Conservation (phyloP, 2,888 invertebrate genomes). For the Timema cristinae region DNA sequence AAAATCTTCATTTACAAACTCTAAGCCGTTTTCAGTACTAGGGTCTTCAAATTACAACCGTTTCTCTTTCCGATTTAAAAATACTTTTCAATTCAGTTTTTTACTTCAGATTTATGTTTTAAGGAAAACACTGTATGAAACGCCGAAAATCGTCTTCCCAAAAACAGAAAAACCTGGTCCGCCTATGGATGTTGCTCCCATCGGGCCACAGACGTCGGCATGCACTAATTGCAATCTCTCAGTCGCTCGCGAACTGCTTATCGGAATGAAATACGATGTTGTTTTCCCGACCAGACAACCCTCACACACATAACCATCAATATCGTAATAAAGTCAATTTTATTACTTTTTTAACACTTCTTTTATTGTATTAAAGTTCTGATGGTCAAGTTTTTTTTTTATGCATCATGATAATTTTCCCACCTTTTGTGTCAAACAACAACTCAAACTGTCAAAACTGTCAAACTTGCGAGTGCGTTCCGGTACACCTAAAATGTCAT, state of each 20-base stretch:
- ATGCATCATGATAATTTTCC: not conserved
- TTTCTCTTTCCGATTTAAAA: not conserved
- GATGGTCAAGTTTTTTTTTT: not conserved
- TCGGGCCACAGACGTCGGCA: not conserved
- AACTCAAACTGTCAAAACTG: too few species aligned
- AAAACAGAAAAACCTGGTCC: not conserved
- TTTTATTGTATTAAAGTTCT: not conserved
- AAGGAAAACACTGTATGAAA: too few species aligned
- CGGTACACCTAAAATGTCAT: too few species aligned
- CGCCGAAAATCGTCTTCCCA: not conserved
- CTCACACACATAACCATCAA: too few species aligned
- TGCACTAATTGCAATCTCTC: not conserved
- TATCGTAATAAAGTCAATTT: not conserved
- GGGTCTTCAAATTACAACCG: not conserved
- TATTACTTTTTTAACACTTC: not conserved
- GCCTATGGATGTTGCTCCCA: not conserved
- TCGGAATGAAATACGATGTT: not conserved
- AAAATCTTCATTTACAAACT: not conserved
- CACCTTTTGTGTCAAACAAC: too few species aligned
- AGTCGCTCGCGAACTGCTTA: not conserved
- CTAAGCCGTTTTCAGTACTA: not conserved
- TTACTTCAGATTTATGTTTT: not conserved
- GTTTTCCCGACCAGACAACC: not conserved
- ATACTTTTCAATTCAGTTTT: not conserved
- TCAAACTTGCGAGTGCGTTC: too few species aligned